Evolutionary conservation across 2,888 invertebrate genomes (phyloP), one percentile per base, ranked within the genome.

Genomic region (Busseola fusca): DNA sequence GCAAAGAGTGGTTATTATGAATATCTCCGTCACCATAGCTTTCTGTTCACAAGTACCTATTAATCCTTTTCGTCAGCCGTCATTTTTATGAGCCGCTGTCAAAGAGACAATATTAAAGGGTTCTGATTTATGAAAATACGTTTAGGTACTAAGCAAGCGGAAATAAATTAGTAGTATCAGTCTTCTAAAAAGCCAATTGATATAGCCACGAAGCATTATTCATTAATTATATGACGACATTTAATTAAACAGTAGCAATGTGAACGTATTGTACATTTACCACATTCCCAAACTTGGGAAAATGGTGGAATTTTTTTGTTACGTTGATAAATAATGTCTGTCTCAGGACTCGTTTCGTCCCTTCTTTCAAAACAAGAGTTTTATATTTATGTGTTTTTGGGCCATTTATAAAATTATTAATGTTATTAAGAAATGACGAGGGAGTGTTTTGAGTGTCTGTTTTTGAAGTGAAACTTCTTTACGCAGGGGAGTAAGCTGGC

Each of bases 181-280:
- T 57, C 42, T 72, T 71, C 40, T 64, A 34, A 66, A 58, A 71
- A 58, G 40, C 64, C 71, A 57, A 69, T n/a, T n/a, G n/a, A n/a
- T 67, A 62, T 34, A 52, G 34, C 45, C 57, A 54, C 40, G 45
- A 71, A 30, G 59, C 58, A 76, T 63, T n/a, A n/a, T 68, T 81
- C 75, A 78, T 73, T 80, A 73, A 80, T 82, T 74, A 72, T 62
- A 74, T 62, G 30, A 67, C 66, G 48, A 80, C 74, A 65, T 81
- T 80, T 81, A 83, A 83, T 74, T 73, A 78, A 80, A 81, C 67
- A 71, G 60, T 30, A 60, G 72, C 81, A 71, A 81, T 80, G 54
- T 78, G 54, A 65, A 74, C 21, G 40, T 65, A 69, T 60, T 25
- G 66, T 68, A 69, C 57, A 68, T 66, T 64, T 64, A 64, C 74